A percentile compares a stretch with the other conserved stretches of the same genome.
phyloP scores from a whole-genome alignment of 2,888 invertebrate genomes.

The Eupithecia subfuscata region DNA sequence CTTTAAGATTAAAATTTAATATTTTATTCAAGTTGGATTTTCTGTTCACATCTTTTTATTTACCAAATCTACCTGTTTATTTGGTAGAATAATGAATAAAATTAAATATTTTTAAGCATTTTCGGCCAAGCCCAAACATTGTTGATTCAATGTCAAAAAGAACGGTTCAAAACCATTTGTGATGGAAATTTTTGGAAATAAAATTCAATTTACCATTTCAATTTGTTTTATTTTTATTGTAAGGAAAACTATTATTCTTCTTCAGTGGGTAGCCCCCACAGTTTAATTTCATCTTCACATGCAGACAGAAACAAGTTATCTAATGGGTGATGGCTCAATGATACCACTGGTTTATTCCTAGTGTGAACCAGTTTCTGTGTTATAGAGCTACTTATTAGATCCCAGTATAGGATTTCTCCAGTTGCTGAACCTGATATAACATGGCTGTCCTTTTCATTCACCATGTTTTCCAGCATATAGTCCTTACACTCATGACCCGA shows the following conservation, averaged over 20 bases:
- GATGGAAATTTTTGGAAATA: constrained; percentile 48
- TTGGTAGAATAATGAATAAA: constrained; percentile 25
- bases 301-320: constrained; percentile 89
- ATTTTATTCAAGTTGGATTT: neutral
- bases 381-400: constrained; percentile 88
- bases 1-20: neutral
- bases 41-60: neutral
- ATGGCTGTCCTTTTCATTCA: constrained; percentile 92
- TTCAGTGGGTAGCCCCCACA: constrained; percentile 83
- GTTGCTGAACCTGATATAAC: constrained; percentile 96
- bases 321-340: constrained; percentile 92
- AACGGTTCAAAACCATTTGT: constrained; percentile 50
- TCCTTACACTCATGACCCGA: constrained; percentile 92
- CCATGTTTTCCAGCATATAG: constrained; percentile 93
- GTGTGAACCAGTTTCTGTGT: constrained; percentile 78
- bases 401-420: constrained; percentile 95
- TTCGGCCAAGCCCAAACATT: constrained; percentile 54
- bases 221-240: constrained; percentile 22
- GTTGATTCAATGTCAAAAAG: constrained; percentile 40
- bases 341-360: constrained; percentile 88
- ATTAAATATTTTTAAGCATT: constrained; percentile 41
- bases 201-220: constrained; percentile 43
- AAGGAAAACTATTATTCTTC: constrained; percentile 34
- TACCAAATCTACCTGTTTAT: constrained; percentile 21
- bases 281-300: constrained; percentile 87